Evolutionary conservation across 2,888 invertebrate genomes (phyloP).

Genomic region (Vesta saturnalis): DNA sequence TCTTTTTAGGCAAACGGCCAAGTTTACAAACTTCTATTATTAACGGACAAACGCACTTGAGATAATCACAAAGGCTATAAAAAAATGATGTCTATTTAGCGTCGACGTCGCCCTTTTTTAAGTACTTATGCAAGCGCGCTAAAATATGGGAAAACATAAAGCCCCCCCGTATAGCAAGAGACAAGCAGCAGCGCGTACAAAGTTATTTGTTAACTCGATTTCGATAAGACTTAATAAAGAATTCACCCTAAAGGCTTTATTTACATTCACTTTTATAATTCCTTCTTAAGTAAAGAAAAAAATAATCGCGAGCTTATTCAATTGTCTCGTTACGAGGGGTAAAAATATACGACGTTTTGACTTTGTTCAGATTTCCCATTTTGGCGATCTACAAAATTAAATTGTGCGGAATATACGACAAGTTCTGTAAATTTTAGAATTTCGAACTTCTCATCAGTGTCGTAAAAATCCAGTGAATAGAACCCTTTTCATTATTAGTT

Average conservation of each 20-base stretch:
- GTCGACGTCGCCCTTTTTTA: slow-evolving; percentile 24
- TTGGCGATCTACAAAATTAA: slow-evolving; percentile 1
- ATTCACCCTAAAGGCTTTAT: slow-evolving; percentile 26
- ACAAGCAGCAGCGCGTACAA: too few relatives aligned
- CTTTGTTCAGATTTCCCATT: too few relatives aligned
- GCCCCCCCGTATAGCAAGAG: neutral
- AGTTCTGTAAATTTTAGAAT: neutral
- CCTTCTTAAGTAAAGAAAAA: slow-evolving; percentile 15
- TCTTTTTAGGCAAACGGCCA: slow-evolving; percentile 24
- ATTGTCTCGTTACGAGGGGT: too few relatives aligned
- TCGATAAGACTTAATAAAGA: slow-evolving; percentile 37
- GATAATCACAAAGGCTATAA: slow-evolving; percentile 36
- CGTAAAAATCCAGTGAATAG: slow-evolving; percentile 33
- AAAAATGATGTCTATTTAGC: slow-evolving; percentile 37
- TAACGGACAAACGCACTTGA: slow-evolving; percentile 59
- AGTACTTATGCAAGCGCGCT: too few relatives aligned
- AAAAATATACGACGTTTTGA: too few relatives aligned
- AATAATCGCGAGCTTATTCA: too few relatives aligned
- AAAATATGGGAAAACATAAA: slow-evolving; percentile 19
- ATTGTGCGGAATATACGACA: neutral
- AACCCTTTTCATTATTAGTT: slow-evolving; percentile 38
- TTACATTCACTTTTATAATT: slow-evolving; percentile 28
- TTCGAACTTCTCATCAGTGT: neutral
- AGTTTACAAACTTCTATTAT: slow-evolving; percentile 60
- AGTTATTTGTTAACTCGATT: slow-evolving; percentile 38